Evolutionary conservation across 2,888 invertebrate genomes (phyloP).

Genomic region (Amblyteles armatorius): DNA sequence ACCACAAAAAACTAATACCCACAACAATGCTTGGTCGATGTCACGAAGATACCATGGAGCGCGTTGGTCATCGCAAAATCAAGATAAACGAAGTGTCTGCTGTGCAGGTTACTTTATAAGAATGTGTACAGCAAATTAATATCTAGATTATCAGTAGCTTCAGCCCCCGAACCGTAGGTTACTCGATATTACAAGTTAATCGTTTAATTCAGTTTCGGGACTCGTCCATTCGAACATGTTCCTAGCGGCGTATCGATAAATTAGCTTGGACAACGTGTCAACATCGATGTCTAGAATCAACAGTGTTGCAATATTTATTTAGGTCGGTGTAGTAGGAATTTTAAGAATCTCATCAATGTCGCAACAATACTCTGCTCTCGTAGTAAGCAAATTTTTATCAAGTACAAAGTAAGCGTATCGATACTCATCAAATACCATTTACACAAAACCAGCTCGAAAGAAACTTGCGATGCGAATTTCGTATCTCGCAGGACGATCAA

Average conservation of each 20-base stretch:
- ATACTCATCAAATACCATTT: slow-evolving; percentile 40
- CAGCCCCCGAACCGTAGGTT: not conserved
- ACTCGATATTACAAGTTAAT: not conserved
- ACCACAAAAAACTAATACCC: slow-evolving; percentile 71
- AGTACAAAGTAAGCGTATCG: slow-evolving; percentile 67
- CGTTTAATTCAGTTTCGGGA: not conserved
- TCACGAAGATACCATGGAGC: slow-evolving; percentile 23
- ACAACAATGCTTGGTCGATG: slow-evolving; percentile 68
- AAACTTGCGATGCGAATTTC: slow-evolving; percentile 9
- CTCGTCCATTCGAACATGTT: not conserved
- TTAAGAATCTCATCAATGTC: slow-evolving; percentile 29
- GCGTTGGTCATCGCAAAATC: slow-evolving; percentile 48
- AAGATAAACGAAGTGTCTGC: slow-evolving; percentile 46
- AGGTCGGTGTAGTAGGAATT: slow-evolving; percentile 47
- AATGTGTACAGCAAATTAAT: slow-evolving; percentile 26
- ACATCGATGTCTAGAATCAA: slow-evolving; percentile 15
- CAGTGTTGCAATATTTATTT: slow-evolving; percentile 63
- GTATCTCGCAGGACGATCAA: slow-evolving; percentile 48
- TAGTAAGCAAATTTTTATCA: slow-evolving; percentile 54
- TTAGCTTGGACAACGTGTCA: slow-evolving; percentile 3
- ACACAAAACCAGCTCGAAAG: not conserved
- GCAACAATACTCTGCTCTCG: slow-evolving; percentile 21
- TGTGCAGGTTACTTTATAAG: slow-evolving; percentile 56
- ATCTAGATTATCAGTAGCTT: not conserved
- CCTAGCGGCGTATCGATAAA: not conserved